phyloP scores from a whole-genome alignment of 2,888 invertebrate genomes.

The Anarsia innoxiella region DNA sequence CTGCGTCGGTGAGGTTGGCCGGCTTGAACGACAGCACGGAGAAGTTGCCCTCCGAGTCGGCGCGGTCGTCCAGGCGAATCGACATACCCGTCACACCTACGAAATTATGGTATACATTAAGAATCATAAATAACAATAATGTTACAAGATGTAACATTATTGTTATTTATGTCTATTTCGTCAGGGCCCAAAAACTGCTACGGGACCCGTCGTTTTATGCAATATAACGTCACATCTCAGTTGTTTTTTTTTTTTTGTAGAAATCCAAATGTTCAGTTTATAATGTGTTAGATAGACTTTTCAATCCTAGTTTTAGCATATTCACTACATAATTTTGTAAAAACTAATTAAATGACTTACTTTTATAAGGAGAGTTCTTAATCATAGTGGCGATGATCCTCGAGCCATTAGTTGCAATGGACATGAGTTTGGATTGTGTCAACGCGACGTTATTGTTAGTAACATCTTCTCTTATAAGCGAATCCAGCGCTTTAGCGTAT shows the following conservation, averaged over 20 bases:
- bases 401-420: slow-evolving; percentile 88
- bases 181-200: too few species aligned
- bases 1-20: slow-evolving; percentile 56
- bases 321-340: too few species aligned
- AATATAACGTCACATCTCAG: too few species aligned
- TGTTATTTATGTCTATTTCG: too few species aligned
- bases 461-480: slow-evolving; percentile 77
- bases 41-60: slow-evolving; percentile 98
- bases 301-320: too few species aligned
- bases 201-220: too few species aligned
- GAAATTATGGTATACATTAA: too few species aligned
- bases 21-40: slow-evolving; percentile 90
- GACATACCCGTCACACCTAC: slow-evolving; percentile 95
- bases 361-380: slow-evolving; percentile 87
- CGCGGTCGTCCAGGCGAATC: slow-evolving; percentile 92
- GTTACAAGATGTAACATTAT: too few species aligned
- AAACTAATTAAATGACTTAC: slow-evolving; percentile 73
- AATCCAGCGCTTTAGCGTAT: slow-evolving; percentile 90
- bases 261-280: too few species aligned
- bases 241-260: too few species aligned
- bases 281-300: too few species aligned
- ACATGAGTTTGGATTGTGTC: slow-evolving; percentile 78
- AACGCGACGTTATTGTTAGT: slow-evolving; percentile 47
- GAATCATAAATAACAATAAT: too few species aligned
- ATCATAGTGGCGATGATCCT: slow-evolving; percentile 91